Evolutionary conservation across 2,797 vertebrate genomes (phyloP).

Genomic region (Taenioides sp.): DNA sequence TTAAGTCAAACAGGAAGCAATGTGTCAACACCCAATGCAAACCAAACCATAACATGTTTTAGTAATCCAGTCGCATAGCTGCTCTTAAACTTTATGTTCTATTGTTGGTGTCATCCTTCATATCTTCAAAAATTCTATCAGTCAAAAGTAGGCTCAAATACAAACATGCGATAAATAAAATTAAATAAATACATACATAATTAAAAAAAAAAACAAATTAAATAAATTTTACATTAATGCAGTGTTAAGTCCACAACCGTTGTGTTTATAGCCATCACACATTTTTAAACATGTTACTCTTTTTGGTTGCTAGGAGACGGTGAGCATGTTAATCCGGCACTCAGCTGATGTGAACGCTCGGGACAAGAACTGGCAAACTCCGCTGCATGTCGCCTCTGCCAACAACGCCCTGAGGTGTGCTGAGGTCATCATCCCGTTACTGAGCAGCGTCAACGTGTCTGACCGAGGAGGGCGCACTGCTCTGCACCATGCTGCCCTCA

Average conservation of each 20-base stretch:
- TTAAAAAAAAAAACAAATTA: too few relatives aligned
- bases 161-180: too few relatives aligned
- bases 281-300: constrained; percentile 1
- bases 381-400: constrained; percentile 90
- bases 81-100: neutral
- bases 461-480: constrained; percentile 93
- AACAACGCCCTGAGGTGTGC: constrained; percentile 92
- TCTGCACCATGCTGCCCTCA: constrained; percentile 93
- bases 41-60: neutral
- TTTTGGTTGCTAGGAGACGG: constrained; percentile 81
- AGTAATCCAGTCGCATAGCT: neutral
- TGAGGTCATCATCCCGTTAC: constrained; percentile 89
- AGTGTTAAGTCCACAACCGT: neutral
- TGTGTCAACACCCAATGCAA: neutral
- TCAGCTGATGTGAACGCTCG: constrained; percentile 94
- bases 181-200: too few relatives aligned
- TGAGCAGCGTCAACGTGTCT: constrained; percentile 94
- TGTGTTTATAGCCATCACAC: neutral
- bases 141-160: too few relatives aligned
- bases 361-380: constrained; percentile 99
- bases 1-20: neutral
- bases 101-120: neutral
- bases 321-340: constrained; percentile 92
- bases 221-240: neutral
- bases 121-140: too few relatives aligned